Base-by-base conservation (phyloP, 2,797 vertebrate genomes). In the Scarus forsteni region DNA sequence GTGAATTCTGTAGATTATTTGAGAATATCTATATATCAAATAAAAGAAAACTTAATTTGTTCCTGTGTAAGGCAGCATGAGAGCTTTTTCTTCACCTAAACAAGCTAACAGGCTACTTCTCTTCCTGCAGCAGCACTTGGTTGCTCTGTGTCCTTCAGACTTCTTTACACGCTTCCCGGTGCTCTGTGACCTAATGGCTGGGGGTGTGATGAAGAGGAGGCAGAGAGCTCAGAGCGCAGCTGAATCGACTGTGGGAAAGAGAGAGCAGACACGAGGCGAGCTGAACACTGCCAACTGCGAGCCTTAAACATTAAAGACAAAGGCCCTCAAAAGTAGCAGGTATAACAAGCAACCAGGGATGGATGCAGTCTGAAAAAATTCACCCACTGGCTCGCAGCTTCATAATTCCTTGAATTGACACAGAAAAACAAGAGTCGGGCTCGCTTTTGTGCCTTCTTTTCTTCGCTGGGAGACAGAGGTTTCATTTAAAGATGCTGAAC, bases 101-200 rank as follows among this genome's bases (percentile, higher is more conserved):
- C 76, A 77, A 78, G 56, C 58, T 1, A 11, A 61, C 62, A 83
- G 60, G 68, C 58, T 66, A 52, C 27, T 61, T 86, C 59, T 66
- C 51, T 53, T 54, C 70, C 66, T 70, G 65, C 34, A 61, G 53
- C 69, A 54, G 58, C 57, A 52, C 57, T 55, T 79, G 50, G 53
- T 68, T 70, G 54, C 81, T 49, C 42, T 46, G 70, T 69, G 66
- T 76, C 71, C 63, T 54, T 48, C 64, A 79, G 84, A 85, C 86
- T 70, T 78, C 66, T 84, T 81, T 83, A 84, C 73, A 85, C 75
- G 73, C 80, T 83, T 83, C 80, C 81, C 70, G 70, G 81, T 84
- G 85, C 83, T 80, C 66, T 75, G 80, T 80, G 84, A 79, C 82
- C 79, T 87, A 81, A 81, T 83, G 87, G 80, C 75, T 85, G 65